Evolutionary conservation across 2,797 vertebrate genomes (phyloP), one percentile per base, ranked within the genome.

Genomic region (Sylvilagus floridanus): DNA sequence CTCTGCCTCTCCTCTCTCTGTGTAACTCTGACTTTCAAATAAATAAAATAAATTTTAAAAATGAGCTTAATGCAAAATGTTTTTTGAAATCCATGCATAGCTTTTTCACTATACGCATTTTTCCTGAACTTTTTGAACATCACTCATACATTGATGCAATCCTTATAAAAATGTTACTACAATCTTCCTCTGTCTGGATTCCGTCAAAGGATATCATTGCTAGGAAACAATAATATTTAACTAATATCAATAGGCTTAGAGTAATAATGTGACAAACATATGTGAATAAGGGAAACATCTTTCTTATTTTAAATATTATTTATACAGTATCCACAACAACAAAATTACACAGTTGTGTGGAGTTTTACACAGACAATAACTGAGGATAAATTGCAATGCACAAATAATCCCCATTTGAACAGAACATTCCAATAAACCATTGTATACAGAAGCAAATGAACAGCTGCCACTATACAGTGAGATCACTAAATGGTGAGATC

Each of bases 401-500:
- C 42, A 96, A 95, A 84, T 88, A 95, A 95, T 91, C 81, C 7
- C 72, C 35, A 50, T 71, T 96, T 86, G 63, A 93, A 92, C 76
- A 83, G 84, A 91, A 90, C 84, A 90, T 93, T 95, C 91, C 90
- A 94, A 87, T 90, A 94, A 91, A 75, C 54, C 82, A 94, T 62
- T 93, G 57, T 96, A 84, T 90, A 95, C 12, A 92, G 86, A 95
- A 93, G 69, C 66, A 96, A 88, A 95, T 79, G 95, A 96, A 62
- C 69, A 96, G 94, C 78, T 86, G 90, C 78, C 75, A 60, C 57
- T 88, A 54, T 71, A 47, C 42, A 57, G 82, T 13, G 19, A 57
- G n/a, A 94, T 84, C 50, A 92, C 54, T 96, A 95, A 97, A 95
- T 87, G 95, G 63, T 94, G 96, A 95, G 90, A 62, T 96, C 94